Conservation (phyloP, 2,797 vertebrate species). For the Paedocypris micromegethes region DNA sequence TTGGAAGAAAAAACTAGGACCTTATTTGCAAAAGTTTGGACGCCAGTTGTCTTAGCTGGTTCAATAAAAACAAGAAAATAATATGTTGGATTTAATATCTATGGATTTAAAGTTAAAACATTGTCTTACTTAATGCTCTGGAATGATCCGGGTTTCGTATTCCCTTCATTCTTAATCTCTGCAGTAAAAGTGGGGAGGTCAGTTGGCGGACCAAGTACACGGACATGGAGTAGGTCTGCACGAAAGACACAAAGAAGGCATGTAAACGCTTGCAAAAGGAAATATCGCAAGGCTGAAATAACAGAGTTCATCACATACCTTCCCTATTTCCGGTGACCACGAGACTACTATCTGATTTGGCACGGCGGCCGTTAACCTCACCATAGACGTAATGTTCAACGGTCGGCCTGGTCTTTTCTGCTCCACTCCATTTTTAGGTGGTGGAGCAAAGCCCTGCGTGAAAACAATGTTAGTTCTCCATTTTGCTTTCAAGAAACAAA, state of each 20-base stretch:
- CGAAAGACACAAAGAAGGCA: slow-evolving; percentile 27
- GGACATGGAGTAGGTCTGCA: slow-evolving; percentile 92
- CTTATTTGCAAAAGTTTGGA: too few species aligned
- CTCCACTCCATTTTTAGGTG: slow-evolving; percentile 93
- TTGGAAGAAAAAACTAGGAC: too few species aligned
- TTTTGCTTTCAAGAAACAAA: too few species aligned
- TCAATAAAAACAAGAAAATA: too few species aligned
- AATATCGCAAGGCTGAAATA: neutral
- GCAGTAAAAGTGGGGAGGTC: slow-evolving; percentile 88
- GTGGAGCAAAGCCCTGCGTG: slow-evolving; percentile 84
- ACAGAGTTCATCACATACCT: slow-evolving; percentile 67
- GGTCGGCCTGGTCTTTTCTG: slow-evolving; percentile 92
- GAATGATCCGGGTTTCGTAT: slow-evolving; percentile 98
- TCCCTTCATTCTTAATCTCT: slow-evolving; percentile 95
- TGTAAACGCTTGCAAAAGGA: slow-evolving; percentile 12
- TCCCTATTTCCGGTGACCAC: slow-evolving; percentile 95
- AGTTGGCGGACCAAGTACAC: slow-evolving; percentile 95
- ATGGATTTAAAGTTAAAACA: neutral
- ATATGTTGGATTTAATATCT: too few species aligned
- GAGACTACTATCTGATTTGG: slow-evolving; percentile 97
- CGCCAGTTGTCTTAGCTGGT: too few species aligned
- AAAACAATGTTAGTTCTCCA: slow-evolving; percentile 8
- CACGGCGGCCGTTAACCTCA: slow-evolving; percentile 88
- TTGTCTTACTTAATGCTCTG: slow-evolving; percentile 87
- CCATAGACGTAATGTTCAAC: slow-evolving; percentile 90